Evolutionary conservation across 1,140 invertebrate genomes (phyloP), one percentile per base, ranked within the genome.

Genomic region (Carcinoscorpius rotundicauda): DNA sequence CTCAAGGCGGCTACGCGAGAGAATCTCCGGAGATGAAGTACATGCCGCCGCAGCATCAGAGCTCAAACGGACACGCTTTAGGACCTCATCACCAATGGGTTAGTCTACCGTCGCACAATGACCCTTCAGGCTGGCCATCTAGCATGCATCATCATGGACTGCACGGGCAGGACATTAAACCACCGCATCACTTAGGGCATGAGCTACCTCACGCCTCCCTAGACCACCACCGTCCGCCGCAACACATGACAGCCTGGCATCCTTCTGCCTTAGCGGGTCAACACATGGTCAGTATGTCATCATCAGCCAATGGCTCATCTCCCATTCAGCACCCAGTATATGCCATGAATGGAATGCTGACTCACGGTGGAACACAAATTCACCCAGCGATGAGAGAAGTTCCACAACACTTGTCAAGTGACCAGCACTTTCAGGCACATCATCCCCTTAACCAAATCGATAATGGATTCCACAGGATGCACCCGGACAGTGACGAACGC

Each of bases 11-110:
- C 58, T 73, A 75, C 87, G 87, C 75, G 82, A 84, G 73, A 51
- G 76, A 79, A 61, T 71, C 75, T 83, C 87, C 74, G 84, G 92
- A 95, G 77, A 93, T 96, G 89, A 96, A 96, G 79, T 96, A 95
- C 78, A 86, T 91, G 82, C 86, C 89, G 64, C 84, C 85, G 67
- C 83, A 84, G 60, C 71, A 88, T 76, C 87, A 88, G 73, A 85
- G 86, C 71, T 79, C 85, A 63, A 83, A 88, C 79, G 77, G 86
- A 70, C 76, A 88, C 75, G 81, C 87, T 74, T 78, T 85, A 77
- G 81, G 81, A 52, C 73, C 73, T 63, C 75, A 73, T 59, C 79
- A 82, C 89, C 78, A 65, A 57, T 89, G 60, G 85, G 86, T 72
- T 75, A 91, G 71, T 86, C 72, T 66, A 68, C 73, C 51, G 71